A percentile compares a stretch with the other conserved stretches of the same genome.
phyloP scores from a whole-genome alignment of 2,797 vertebrate species.

The Myotis myotis region DNA sequence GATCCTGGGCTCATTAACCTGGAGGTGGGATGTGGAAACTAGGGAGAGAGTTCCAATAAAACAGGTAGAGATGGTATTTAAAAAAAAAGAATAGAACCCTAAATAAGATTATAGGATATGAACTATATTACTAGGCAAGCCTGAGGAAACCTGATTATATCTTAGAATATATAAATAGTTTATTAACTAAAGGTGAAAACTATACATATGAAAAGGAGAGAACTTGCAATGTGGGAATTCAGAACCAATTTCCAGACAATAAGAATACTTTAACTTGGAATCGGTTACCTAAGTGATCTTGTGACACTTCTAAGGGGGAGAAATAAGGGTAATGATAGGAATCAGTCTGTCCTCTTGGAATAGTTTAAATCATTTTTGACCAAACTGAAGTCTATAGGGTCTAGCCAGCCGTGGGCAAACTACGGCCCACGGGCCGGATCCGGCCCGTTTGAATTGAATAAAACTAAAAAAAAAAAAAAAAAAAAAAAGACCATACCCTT shows the following conservation, averaged over 20 bases:
- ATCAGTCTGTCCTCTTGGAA: not conserved
- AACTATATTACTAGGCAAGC: not conserved
- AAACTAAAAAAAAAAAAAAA: too few species aligned
- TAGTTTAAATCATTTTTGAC: not conserved
- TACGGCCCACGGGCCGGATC: too few species aligned
- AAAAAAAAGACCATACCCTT: too few species aligned
- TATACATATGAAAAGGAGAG: not conserved
- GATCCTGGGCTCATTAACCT: not conserved
- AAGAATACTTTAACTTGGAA: not conserved
- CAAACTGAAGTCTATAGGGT: not conserved
- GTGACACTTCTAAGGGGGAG: not conserved
- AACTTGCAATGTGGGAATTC: not conserved
- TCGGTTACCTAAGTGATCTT: not conserved
- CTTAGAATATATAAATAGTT: not conserved
- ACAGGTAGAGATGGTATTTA: not conserved
- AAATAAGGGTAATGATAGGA: not conserved
- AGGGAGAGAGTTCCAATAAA: not conserved
- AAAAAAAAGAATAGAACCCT: not conserved
- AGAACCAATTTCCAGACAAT: not conserved
- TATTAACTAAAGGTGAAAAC: not conserved
- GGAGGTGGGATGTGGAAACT: not conserved
- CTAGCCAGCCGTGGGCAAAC: too few species aligned
- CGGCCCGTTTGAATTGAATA: too few species aligned
- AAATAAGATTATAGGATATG: not conserved
- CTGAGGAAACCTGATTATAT: not conserved